A percentile compares a stretch with the other conserved stretches of the same genome.
phyloP scores from a whole-genome alignment of 2,797 vertebrate species.

The Ptychobarbus kaznakovi region DNA sequence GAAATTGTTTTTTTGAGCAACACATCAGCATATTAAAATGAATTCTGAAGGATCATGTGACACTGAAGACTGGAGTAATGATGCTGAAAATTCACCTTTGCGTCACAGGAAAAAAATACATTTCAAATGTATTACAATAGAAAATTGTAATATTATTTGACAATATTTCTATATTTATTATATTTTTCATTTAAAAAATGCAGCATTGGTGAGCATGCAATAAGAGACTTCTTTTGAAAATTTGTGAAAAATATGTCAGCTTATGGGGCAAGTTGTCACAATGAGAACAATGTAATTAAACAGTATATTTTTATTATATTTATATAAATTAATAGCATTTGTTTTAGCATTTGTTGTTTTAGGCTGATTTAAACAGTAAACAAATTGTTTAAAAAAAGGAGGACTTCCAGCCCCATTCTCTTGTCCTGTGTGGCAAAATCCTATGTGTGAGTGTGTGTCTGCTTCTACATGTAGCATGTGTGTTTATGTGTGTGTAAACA shows the following conservation, averaged over 20 bases:
- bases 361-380: background rate
- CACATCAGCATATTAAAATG: background rate
- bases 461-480: conserved; percentile 12
- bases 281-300: background rate
- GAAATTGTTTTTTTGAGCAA: background rate
- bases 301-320: background rate
- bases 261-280: background rate
- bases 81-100: background rate
- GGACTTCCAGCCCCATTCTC: background rate
- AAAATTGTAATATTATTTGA: background rate
- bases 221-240: background rate
- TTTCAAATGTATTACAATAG: background rate
- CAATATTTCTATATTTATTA: background rate
- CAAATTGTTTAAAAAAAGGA: background rate
- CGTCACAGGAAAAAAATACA: background rate
- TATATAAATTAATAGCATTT: background rate
- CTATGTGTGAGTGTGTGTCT: background rate
- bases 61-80: background rate
- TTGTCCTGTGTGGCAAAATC: background rate
- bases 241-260: background rate
- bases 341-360: background rate
- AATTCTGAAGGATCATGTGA: background rate
- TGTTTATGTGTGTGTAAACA: conserved; percentile 33
- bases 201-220: background rate
- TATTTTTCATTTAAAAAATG: background rate